Evolutionary conservation across 2,888 invertebrate species (phyloP).

Genomic region (Caenorhabditis macrosperma): DNA sequence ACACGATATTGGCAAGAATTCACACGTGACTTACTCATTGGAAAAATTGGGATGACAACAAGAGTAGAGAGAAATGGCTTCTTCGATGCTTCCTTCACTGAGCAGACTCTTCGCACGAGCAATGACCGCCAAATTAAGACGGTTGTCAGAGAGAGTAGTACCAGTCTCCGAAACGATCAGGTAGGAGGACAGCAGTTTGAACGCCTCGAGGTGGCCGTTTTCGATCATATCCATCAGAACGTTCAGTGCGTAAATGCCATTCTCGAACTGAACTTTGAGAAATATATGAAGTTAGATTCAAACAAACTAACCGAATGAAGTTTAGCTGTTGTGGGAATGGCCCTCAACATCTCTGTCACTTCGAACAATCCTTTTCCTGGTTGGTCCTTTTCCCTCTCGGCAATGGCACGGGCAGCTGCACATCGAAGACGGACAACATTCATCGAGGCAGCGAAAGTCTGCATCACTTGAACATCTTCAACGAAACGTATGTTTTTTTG

Average conservation of each 20-base stretch:
- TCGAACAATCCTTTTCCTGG: conserved; percentile 48
- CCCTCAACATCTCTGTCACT: conserved; percentile 47
- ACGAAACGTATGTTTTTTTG: neutral
- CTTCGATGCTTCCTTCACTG: conserved; percentile 42
- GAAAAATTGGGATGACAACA: conserved; percentile 41
- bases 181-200: conserved; percentile 54
- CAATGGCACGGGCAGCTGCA: conserved; percentile 54
- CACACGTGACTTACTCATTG: conserved; percentile 39
- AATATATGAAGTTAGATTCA: neutral
- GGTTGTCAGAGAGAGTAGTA: conserved; percentile 25
- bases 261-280: conserved; percentile 34
- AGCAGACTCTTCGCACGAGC: conserved; percentile 50
- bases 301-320: conserved; percentile 16
- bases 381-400: conserved; percentile 41
- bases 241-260: conserved; percentile 43
- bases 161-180: conserved; percentile 41
- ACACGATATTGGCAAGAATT: neutral
- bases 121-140: conserved; percentile 32
- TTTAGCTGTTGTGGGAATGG: conserved; percentile 56
- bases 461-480: neutral
- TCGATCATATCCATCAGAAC: conserved; percentile 58
- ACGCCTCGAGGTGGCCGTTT: conserved; percentile 52
- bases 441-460: conserved; percentile 50
- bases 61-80: conserved; percentile 45
- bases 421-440: conserved; percentile 57